These are phyloP conservation scores for Cladopsammia gracilis DNA, from an alignment of 64 coral and sea anemone species.

Conservation along the genomic window DNA sequence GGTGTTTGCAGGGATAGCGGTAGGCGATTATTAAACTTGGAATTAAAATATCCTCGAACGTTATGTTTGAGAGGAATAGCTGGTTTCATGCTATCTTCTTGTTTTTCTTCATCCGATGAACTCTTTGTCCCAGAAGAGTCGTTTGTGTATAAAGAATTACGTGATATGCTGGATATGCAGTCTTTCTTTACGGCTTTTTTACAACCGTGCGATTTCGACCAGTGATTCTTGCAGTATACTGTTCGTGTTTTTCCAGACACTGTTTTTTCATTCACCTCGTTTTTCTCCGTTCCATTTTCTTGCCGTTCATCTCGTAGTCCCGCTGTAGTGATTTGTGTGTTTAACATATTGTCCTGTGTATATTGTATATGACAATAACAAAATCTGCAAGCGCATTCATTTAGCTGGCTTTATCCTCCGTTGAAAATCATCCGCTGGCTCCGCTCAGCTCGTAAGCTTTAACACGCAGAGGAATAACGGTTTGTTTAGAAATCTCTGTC, in stretches of 20 bases:
- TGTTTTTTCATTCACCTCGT: not conserved
- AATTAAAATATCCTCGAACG: slow-evolving; percentile 23
- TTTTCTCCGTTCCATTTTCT: not conserved
- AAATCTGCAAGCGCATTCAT: not conserved
- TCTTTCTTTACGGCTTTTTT: not conserved
- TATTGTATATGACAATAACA: not conserved
- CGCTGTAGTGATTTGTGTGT: slow-evolving; percentile 7
- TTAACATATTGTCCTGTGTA: not conserved
- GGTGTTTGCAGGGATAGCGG: slow-evolving; percentile 10
- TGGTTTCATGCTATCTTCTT: not conserved
- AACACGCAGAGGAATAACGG: no score
- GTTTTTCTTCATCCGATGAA: not conserved
- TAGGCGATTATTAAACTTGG: slow-evolving; percentile 19
- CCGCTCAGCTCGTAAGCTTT: no score
- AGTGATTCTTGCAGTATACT: not conserved
- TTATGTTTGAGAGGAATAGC: not conserved
- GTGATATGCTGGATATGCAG: not conserved
- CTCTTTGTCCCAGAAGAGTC: not conserved
- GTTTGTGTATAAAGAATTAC: not conserved
- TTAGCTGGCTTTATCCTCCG: not conserved
- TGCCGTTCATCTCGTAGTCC: not conserved
- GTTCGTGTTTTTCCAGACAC: not conserved
- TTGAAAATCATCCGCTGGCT: not conserved
- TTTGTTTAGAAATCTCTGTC: no score
- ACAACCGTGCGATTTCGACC: not conserved